Evolutionary conservation across 2,888 invertebrate genomes (phyloP).

Genomic region (Phyllotreta striolata): DNA sequence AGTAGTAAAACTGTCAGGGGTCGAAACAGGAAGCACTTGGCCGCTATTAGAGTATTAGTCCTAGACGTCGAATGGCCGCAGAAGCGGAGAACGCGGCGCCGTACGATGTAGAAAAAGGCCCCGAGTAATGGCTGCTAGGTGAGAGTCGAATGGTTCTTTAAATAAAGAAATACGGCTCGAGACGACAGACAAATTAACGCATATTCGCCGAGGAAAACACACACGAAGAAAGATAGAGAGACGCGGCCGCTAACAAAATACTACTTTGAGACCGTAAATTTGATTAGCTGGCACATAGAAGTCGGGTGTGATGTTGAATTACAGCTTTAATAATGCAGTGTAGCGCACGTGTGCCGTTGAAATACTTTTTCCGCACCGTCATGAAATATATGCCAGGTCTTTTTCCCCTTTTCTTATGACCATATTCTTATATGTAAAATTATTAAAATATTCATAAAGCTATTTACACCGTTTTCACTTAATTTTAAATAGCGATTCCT

Average conservation of each 20-base stretch:
- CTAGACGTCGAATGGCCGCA: slow-evolving; percentile 54
- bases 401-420: too few species aligned
- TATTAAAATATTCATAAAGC: too few species aligned
- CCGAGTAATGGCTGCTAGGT: slow-evolving; percentile 56
- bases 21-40: slow-evolving; percentile 56
- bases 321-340: slow-evolving; percentile 52
- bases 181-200: slow-evolving; percentile 62
- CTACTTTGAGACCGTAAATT: slow-evolving; percentile 56
- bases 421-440: too few species aligned
- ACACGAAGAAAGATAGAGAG: slow-evolving; percentile 51
- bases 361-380: slow-evolving; percentile 28
- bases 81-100: slow-evolving; percentile 52
- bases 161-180: slow-evolving; percentile 61
- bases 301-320: slow-evolving; percentile 59
- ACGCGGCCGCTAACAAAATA: slow-evolving; percentile 49
- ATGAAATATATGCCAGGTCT: slow-evolving; percentile 13
- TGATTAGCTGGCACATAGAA: slow-evolving; percentile 60
- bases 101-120: slow-evolving; percentile 48
- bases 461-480: too few species aligned
- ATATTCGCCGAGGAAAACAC: slow-evolving; percentile 44
- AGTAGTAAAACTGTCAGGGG: slow-evolving; percentile 57
- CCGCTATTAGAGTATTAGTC: slow-evolving; percentile 53
- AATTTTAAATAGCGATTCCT: too few species aligned
- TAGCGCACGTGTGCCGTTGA: slow-evolving; percentile 33
- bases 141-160: slow-evolving; percentile 60